Evolutionary conservation across 1,140 invertebrate genomes (phyloP).

Genomic region (Cydia amplana): DNA sequence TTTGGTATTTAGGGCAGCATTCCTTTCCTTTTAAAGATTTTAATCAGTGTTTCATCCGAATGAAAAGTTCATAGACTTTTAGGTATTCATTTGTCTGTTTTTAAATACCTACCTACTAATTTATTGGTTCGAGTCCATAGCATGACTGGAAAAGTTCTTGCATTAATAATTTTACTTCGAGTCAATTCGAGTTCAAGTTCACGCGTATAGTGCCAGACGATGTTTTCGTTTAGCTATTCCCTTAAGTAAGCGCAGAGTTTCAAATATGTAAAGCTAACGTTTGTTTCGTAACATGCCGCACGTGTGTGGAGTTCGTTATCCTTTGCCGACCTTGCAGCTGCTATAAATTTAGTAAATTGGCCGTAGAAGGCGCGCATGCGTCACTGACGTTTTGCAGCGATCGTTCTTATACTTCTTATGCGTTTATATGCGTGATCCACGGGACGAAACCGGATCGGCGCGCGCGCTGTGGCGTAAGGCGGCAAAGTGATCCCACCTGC

Average conservation of each 20-base stretch:
- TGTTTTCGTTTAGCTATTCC: constrained; percentile 4
- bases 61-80: background rate
- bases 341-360: constrained; percentile 72
- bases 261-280: constrained; percentile 37
- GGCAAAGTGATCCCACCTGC: constrained; percentile 68
- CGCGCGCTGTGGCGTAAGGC: constrained; percentile 51
- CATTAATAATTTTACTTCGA: background rate
- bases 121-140: no score
- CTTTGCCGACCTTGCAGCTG: constrained; percentile 72
- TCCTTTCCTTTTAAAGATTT: constrained; percentile 1
- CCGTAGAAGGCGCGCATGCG: constrained; percentile 62
- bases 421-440: constrained; percentile 42
- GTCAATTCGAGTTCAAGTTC: background rate
- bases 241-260: constrained; percentile 16
- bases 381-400: constrained; percentile 55
- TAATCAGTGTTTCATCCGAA: background rate
- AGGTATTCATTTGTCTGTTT: background rate
- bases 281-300: constrained; percentile 51
- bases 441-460: constrained; percentile 58
- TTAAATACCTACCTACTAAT: no score
- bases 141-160: background rate
- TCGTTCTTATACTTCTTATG: constrained; percentile 44
- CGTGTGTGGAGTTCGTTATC: constrained; percentile 64
- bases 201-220: background rate
- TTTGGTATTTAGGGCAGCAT: background rate